Base-by-base conservation (phyloP, 2,797 vertebrate genomes). In the Ibycter americanus region DNA sequence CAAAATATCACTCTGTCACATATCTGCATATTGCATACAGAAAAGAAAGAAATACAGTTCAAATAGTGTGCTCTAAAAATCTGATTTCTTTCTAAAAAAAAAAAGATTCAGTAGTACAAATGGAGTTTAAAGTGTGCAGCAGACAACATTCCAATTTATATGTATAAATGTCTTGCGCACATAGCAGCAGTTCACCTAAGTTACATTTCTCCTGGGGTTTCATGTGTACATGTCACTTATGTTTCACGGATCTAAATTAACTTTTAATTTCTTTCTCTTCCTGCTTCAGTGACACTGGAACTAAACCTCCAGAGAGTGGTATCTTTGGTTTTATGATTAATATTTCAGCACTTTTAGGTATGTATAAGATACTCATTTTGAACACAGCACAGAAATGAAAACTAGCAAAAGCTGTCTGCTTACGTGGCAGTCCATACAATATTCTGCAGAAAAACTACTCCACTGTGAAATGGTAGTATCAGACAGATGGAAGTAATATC, bases 271-370 rank as follows among this genome's bases (percentile, higher is more conserved):
- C 42, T 97, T 70, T 97, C 87, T 94, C 56, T 83, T 96, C 83
- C 55, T 96, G 65, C 93, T 94, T 21, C 94, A 99, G 99, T 65
- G 99, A 99, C 80, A 99, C 99, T 61, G 99, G 98, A 84, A 98
- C 99, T 27, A 96, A 93, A 11, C 99, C 99, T 61, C 99, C 99
- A 5, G 99, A 99, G 95, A 99, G 99, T 56, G 99, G 99, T 80
- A 97, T 99, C 62, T 99, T 99, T 97, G 99, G 99, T 55, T 98
- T 99, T 95, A 99, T 99, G 99, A 99, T 99, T 40, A 98, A 99
- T 82, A 97, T 99, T 90, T 98, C 99, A 47, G 98, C 99, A 38
- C 98, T 99, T 96, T 98, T 99, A 98, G 99, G 99, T 99, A 98
- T 83, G 97, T 97, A 96, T 81, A 22, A 87, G 9, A 16, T 81